Base-by-base conservation (phyloP, 1,140 invertebrate species). In the Lethocerus indicus region DNA sequence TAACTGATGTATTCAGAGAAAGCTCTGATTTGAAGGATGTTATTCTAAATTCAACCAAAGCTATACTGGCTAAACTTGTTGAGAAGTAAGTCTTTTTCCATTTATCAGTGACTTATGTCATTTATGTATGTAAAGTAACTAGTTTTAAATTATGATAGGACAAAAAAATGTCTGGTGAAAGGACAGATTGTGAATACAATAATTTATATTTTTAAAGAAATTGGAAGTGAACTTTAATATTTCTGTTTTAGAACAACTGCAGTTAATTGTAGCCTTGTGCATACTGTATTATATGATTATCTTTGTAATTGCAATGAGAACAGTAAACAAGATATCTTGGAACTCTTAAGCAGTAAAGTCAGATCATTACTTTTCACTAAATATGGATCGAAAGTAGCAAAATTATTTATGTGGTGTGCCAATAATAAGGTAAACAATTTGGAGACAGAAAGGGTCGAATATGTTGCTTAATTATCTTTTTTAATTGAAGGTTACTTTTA, bases 341-440 rank as follows among this genome's bases (percentile, higher is more conserved):
- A 77, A 46, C 71, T 74, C 20, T 63, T 89, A 16, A 71, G 77
- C 50, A 72, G 79, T 21, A 70, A 78, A 26, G 68, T 91, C 37
- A 72, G 82, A 2, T 76, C 84, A 51, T 77, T 97, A 53, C 71
- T 85, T 24, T 83, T 87, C 59, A 89, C 87, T 1, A 78, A 81
- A 60, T 78, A 83, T 54, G 92, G 92, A 16, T 72, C 79, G 5
- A 74, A 78, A 57, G 75, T 83, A 1, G 86, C 79, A 6, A 79
- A 85, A 62, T 65, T 82, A 24, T 89, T 87, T 60, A 73, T 96
- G 40, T 93, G 90, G 85, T n/a, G n/a, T n/a, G n/a, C n/a, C n/a
- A n/a, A n/a, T n/a, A n/a, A n/a, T n/a, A n/a, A n/a, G n/a, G n/a
- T n/a, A n/a, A n/a, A n/a, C n/a, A n/a, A n/a, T n/a, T n/a, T n/a